Base-by-base conservation (phyloP, 2,888 invertebrate species). In the Drosophila anceps region DNA sequence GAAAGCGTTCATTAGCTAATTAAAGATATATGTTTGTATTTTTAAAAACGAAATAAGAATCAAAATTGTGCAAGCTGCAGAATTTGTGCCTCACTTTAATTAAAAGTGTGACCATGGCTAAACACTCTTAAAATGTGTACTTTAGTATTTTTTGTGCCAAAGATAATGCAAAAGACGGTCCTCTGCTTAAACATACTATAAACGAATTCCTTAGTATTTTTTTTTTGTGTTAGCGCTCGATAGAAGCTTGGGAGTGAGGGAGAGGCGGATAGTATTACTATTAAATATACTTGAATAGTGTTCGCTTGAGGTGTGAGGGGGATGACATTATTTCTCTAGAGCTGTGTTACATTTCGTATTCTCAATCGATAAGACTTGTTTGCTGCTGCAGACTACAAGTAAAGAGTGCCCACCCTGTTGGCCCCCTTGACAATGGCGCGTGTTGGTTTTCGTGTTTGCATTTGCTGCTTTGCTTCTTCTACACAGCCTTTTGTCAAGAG, bases 381-480 rank as follows among this genome's bases (percentile, higher is more conserved):
- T 48, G 46, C 46, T 27, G 48, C 48, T n/a, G 6, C 65, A 39
- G 53, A 74, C 62, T 60, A 74, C 57, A 66, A 74, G 61, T 62
- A 53, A 65, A 71, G 41, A 24, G 53, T 0, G 18, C 12, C 29
- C 27, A 18, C 15, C 37, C 35, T 18, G 27, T 27, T 12, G 35
- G 31, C 57, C 76, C 67, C 72, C 66, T 54, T 70, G 73, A 71
- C 78, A 80, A 78, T 81, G 82, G 73, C 79, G 80, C 80, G 80
- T 77, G 80, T 82, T 81, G 76, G 83, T 73, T 80, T 81, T 81
- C 81, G 73, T 84, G 84, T 84, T 84, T 84, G 84, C 84, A 88
- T 84, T 84, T 73, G 81, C 89, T 83, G 33, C 51, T 53, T 33
- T 50, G 35, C 53, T 53, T 8, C 37, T 72, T 76, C 87, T 83